These are phyloP conservation scores for Dendrolimus kikuchii DNA, from an alignment of 1,140 invertebrate genomes.

Conservation along the genomic window DNA sequence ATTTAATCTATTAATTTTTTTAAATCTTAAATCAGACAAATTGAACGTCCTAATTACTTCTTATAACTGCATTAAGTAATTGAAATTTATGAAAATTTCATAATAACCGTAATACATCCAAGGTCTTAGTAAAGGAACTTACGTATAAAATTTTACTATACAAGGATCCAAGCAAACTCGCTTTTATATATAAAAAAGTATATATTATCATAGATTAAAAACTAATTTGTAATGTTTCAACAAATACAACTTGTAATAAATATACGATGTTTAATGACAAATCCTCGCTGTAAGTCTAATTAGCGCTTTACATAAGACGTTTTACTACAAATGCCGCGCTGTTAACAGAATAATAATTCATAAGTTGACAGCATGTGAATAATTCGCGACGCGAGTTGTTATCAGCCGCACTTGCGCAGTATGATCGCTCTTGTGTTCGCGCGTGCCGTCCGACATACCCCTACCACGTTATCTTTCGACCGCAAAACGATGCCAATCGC, in stretches of 20 bases:
- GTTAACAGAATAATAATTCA: constrained; percentile 56
- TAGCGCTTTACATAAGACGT: constrained; percentile 25
- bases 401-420: constrained; percentile 52
- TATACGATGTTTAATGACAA: constrained; percentile 9
- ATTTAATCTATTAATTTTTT: too few relatives aligned
- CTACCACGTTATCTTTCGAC: constrained; percentile 21
- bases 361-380: constrained; percentile 60
- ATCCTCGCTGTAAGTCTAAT: constrained; percentile 14
- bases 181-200: background rate
- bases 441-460: constrained; percentile 39
- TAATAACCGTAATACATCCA: too few relatives aligned
- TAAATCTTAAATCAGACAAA: too few relatives aligned
- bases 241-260: constrained; percentile 4
- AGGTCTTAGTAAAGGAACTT: too few relatives aligned
- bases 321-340: constrained; percentile 29
- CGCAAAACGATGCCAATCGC: constrained; percentile 11
- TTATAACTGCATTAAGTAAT: too few relatives aligned
- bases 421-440: constrained; percentile 36
- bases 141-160: too few relatives aligned
- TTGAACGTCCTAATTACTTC: too few relatives aligned
- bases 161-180: too few relatives aligned
- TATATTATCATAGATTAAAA: constrained; percentile 3
- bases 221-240: constrained; percentile 9
- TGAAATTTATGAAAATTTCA: too few relatives aligned
- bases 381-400: constrained; percentile 50